Percentiles rank a stretch among this genome's conserved stretches.
phyloP scores from a whole-genome alignment of 92 coral and sea anemone genomes.

The Scolanthus callimorphus region DNA sequence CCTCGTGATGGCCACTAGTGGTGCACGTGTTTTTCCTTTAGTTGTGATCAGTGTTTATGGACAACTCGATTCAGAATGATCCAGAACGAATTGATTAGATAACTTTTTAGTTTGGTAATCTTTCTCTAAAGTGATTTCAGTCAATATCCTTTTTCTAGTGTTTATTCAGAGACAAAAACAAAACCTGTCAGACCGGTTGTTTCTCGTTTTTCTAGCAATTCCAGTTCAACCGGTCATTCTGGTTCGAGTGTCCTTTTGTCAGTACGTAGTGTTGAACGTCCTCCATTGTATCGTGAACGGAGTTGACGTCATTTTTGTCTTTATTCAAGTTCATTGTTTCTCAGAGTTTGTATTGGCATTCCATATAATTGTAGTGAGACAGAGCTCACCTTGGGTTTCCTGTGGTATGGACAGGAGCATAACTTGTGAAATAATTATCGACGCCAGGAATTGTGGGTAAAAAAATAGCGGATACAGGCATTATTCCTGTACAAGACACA shows the following conservation, averaged over 20 bases:
- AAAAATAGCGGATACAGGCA: no score
- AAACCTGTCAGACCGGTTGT: not conserved
- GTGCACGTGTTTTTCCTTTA: conserved; percentile 29
- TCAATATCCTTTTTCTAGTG: not conserved
- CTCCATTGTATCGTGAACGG: not conserved
- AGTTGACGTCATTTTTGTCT: not conserved
- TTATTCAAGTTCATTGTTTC: not conserved
- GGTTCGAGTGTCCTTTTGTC: not conserved
- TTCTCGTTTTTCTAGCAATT: not conserved
- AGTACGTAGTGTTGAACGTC: not conserved
- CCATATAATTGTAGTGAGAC: no score
- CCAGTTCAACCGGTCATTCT: not conserved
- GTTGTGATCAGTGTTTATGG: conserved; percentile 18
- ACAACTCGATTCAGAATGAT: not conserved
- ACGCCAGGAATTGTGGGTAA: no score
- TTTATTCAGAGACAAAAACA: not conserved
- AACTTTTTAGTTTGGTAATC: not conserved
- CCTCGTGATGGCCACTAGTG: conserved; percentile 28
- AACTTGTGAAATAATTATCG: no score
- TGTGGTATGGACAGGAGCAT: no score
- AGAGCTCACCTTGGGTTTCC: no score
- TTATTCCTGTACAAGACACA: no score
- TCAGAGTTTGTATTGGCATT: not conserved
- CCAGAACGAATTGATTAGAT: not conserved
- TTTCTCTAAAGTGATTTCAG: not conserved